Evolutionary conservation across 2,888 invertebrate species (phyloP), one percentile per base, ranked within the genome.

Genomic region (Stictocephala bisonia): DNA sequence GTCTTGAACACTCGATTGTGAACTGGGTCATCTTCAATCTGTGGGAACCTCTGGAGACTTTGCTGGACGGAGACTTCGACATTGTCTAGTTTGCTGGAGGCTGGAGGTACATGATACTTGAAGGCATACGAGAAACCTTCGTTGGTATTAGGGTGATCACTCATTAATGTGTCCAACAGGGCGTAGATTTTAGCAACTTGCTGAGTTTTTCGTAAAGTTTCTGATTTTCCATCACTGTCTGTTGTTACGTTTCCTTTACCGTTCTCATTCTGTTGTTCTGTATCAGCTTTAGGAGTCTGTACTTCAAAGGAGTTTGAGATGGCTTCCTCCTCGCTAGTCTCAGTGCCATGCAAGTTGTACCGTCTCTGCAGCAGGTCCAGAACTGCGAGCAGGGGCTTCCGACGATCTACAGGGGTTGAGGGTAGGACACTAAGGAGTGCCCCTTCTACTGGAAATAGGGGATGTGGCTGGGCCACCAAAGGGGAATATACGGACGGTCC

Each of bases 401-500:
- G 48, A 11, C 75, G 48, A n/a, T 66, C 27, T 20, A 72, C 72
- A 2, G 73, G 73, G 29, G 70, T 69, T 0, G 35, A 26, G 3
- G 64, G 72, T 20, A 50, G 31, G 22, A 64, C n/a, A 29, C 20
- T 40, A 9, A 51, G 44, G 4, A 64, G 44, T 13, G 15, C 44
- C 3, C 1, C 26, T 1, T 44, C 24, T 3, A 15, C 41, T 2
- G 64, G 44, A 6, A 27, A 13, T n/a, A 71, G 41, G n/a, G 48
- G 15, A 24, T 26, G 66, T 22, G 50, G 58, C 66, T 50, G 56
- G 15, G 29, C 60, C 3, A 76, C 75, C 20, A 77, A 71, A 1
- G 78, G 78, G 22, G 77, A 51, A 70, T 76, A 78, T 75, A 78
- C 71, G 27, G 78, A 56, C 44, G 77, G 78, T 78, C 89, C 48